A percentile compares a stretch with the other conserved stretches of the same genome.
Evolutionary conservation across 2,888 invertebrate genomes (phyloP).

Genomic region (Elmis aenea): DNA sequence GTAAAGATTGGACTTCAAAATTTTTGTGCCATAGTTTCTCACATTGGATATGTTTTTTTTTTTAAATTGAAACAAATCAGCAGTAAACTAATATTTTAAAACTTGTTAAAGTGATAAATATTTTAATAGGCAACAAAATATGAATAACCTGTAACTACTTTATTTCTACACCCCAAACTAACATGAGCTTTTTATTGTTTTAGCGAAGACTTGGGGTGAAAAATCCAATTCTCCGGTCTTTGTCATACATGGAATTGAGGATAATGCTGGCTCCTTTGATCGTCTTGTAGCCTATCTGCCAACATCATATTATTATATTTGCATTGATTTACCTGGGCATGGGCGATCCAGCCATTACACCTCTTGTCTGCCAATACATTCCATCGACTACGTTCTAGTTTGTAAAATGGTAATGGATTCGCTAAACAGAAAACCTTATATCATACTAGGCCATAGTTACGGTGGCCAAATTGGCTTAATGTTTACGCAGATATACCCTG

Average conservation of each 20-base stretch:
- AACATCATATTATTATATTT: slow-evolving; percentile 43
- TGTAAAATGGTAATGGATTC: slow-evolving; percentile 33
- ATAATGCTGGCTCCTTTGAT: slow-evolving; percentile 58
- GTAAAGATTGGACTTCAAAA: no score
- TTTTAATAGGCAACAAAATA: no score
- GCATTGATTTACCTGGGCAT: slow-evolving; percentile 57
- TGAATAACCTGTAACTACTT: no score
- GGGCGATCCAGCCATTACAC: slow-evolving; percentile 56
- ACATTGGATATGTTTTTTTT: no score
- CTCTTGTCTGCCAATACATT: slow-evolving; percentile 35
- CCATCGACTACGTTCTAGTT: slow-evolving; percentile 46
- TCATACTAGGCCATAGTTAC: slow-evolving; percentile 44
- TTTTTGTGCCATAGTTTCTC: no score
- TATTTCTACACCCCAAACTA: no score
- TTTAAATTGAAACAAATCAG: no score
- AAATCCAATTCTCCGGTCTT: slow-evolving; percentile 52
- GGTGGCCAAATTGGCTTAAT: slow-evolving; percentile 49
- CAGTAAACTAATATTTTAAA: no score
- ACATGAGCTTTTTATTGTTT: slow-evolving; percentile 32
- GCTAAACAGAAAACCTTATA: slow-evolving; percentile 36
- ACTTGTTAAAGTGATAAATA: no score
- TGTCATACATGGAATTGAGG: slow-evolving; percentile 55
- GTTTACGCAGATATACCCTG: slow-evolving; percentile 44
- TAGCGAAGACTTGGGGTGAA: slow-evolving; percentile 60
- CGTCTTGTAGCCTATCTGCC: slow-evolving; percentile 53